Evolutionary conservation across 2,113 vertebrate species (phyloP), one percentile per base, ranked within the genome.

Genomic region (Dinomys branickii): DNA sequence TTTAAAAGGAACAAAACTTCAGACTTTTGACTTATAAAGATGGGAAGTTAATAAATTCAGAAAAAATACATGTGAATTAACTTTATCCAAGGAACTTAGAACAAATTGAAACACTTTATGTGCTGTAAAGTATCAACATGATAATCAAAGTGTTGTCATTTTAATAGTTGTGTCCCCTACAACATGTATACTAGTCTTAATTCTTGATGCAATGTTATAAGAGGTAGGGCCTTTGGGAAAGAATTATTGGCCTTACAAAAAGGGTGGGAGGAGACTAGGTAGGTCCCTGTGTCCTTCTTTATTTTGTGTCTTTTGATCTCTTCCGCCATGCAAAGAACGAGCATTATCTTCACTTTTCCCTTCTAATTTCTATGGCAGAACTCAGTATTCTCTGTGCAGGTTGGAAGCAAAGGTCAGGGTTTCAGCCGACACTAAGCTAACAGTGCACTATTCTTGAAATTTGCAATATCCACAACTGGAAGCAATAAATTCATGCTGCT

Each of bases 1-100:
- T 97, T 92, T 94, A 92, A 97, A 84, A 35, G 88, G 91, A 97
- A 95, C 91, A 77, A 97, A 97, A 54, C 73, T 71, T 97, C 85
- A 90, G 56, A 94, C 1, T 91, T 75, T 44, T 47, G 52, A 90
- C 71, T 85, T 10, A n/a, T 81, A 75, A 94, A 93, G 92, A 84
- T 92, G 77, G 88, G 92, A 97, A 19, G 1, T 1, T 54, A 47
- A 26, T 52, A 67, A 82, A 86, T 59, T 90, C 30, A 22, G 12
- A 90, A n/a, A 33, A 65, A 6, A 90, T 38, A n/a, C 10, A 65
- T n/a, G 3, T 58, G 84, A 85, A 26, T 85, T 71, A 84, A 59
- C 7, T 82, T 81, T 59, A 28, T 6, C 28, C 14, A 83, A 77
- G 8, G 22, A 92, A 56, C 1, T 7, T 26, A 33, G 30, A 17